phyloP scores from a whole-genome alignment of 2,113 vertebrate genomes.

The Scomber japonicus region DNA sequence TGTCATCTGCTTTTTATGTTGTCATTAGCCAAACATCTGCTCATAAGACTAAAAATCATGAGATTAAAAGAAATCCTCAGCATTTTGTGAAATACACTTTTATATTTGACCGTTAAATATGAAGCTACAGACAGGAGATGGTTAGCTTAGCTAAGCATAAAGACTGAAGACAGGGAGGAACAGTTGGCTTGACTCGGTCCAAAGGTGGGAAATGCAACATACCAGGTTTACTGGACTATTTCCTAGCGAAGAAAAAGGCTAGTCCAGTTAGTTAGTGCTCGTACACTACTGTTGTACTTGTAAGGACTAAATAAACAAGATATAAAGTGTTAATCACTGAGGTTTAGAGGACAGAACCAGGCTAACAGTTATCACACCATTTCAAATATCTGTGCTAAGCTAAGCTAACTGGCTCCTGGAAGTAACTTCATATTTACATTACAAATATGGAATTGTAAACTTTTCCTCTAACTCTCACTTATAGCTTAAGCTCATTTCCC shows the following conservation, averaged over 20 bases:
- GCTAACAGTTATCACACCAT: neutral
- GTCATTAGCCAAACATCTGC: neutral
- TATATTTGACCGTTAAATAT: neutral
- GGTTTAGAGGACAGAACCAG: neutral
- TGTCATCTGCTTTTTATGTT: neutral
- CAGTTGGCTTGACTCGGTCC: neutral
- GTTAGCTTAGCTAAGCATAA: conserved; percentile 6
- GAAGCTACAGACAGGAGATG: neutral
- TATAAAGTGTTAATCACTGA: neutral
- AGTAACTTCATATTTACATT: neutral
- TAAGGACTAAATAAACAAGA: neutral
- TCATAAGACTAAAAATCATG: neutral
- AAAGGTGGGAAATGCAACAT: too few species aligned
- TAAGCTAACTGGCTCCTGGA: neutral
- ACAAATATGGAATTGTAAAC: neutral
- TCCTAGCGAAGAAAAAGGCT: too few species aligned
- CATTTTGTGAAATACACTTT: neutral
- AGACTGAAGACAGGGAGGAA: neutral
- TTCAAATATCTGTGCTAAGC: neutral
- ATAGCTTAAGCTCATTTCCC: neutral
- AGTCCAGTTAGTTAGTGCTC: too few species aligned
- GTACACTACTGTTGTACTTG: neutral
- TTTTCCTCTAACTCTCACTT: neutral
- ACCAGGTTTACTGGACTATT: too few species aligned
- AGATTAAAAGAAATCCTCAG: neutral